Percentiles rank a stretch among this genome's conserved stretches.
Conservation (phyloP, 1,140 invertebrate species). For the Himalopsyche phryganea region DNA sequence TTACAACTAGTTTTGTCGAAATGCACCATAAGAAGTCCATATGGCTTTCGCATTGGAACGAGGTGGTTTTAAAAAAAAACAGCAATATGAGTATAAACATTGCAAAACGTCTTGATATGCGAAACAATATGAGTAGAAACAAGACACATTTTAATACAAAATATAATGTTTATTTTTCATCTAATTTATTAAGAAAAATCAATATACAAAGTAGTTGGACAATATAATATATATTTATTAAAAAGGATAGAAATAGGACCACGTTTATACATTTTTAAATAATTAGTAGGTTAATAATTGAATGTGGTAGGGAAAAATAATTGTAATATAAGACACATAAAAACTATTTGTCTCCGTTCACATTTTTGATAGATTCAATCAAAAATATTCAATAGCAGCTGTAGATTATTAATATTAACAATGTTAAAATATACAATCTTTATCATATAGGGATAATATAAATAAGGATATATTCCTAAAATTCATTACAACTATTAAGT, state of each 20-base stretch:
- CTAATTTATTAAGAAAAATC: background rate
- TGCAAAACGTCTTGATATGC: no score
- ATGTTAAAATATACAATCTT: background rate
- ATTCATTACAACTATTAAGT: background rate
- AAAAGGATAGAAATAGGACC: background rate
- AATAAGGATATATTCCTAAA: background rate
- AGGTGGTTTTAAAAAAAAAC: no score
- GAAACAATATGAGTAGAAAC: no score
- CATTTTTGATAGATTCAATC: no score
- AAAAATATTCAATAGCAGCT: no score
- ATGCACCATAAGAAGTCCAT: no score
- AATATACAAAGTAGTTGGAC: background rate
- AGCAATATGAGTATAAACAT: no score
- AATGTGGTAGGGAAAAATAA: no score
- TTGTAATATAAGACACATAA: background rate
- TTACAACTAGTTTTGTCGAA: no score
- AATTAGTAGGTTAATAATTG: background rate
- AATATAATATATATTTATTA: background rate
- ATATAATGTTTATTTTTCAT: background rate
- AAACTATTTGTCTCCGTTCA: background rate
- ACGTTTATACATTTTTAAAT: constrained; percentile 2
- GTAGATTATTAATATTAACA: background rate
- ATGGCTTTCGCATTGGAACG: no score
- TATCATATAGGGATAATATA: background rate
- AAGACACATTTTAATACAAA: background rate